Percentiles rank a stretch among this genome's conserved stretches.
Evolutionary conservation across 2,888 invertebrate genomes (phyloP).

Genomic region (Nomada ferruginata): DNA sequence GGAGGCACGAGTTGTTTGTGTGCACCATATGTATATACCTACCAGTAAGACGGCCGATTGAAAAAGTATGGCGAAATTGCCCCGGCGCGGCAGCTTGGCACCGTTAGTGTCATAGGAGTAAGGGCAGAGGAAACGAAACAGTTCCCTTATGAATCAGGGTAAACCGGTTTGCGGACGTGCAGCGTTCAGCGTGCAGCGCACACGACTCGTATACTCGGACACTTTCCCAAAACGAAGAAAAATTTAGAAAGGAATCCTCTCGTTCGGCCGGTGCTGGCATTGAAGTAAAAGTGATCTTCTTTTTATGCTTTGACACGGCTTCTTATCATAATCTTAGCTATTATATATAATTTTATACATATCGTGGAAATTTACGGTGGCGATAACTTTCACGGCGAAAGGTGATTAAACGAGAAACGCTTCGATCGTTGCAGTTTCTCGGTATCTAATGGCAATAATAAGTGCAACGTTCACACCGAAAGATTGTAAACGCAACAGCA

Average conservation of each 20-base stretch:
- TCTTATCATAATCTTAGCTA: slow-evolving; percentile 23
- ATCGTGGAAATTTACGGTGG: slow-evolving; percentile 27
- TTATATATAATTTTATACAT: slow-evolving; percentile 21
- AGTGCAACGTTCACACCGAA: too few relatives aligned
- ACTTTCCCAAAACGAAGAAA: slow-evolving; percentile 81
- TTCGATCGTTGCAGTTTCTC: neutral
- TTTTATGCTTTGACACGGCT: slow-evolving; percentile 41
- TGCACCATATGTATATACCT: too few relatives aligned
- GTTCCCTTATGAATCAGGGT: slow-evolving; percentile 50
- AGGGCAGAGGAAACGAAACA: slow-evolving; percentile 39
- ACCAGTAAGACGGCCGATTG: too few relatives aligned
- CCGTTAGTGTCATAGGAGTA: slow-evolving; percentile 38
- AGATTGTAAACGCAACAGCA: too few relatives aligned
- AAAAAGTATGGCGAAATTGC: slow-evolving; percentile 5
- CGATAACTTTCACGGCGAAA: slow-evolving; percentile 17
- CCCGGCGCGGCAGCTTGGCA: neutral
- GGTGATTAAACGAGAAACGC: neutral
- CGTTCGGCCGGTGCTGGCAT: slow-evolving; percentile 63
- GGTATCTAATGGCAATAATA: too few relatives aligned
- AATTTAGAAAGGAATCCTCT: slow-evolving; percentile 80
- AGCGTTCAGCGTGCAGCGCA: slow-evolving; percentile 7
- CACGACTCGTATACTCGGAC: slow-evolving; percentile 26
- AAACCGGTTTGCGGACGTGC: slow-evolving; percentile 43
- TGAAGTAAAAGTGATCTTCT: slow-evolving; percentile 80
- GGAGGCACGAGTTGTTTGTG: neutral